These are phyloP conservation scores for Nysson spinosus DNA, from an alignment of 2,888 invertebrate species.

Conservation along the genomic window DNA sequence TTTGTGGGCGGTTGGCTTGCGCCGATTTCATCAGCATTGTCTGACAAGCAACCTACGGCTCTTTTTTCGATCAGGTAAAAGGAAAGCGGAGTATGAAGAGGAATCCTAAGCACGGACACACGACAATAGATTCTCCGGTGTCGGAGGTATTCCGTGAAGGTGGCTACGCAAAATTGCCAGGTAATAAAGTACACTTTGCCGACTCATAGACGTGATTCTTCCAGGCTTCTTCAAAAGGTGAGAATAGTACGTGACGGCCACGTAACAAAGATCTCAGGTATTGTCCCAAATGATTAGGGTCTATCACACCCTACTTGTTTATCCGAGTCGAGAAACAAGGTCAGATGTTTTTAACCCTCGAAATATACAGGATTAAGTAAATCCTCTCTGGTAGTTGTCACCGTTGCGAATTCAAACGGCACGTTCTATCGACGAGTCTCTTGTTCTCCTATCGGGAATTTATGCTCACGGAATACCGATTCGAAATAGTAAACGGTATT, in stretches of 20 bases:
- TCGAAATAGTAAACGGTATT: too few relatives aligned
- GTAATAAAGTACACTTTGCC: constrained; percentile 39
- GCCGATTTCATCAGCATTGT: constrained; percentile 48
- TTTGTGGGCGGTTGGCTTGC: constrained; percentile 36
- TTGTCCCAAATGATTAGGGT: constrained; percentile 38
- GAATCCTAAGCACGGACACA: constrained; percentile 11
- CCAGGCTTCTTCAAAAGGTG: constrained; percentile 22
- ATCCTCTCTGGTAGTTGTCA: too few relatives aligned
- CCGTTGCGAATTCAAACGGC: too few relatives aligned
- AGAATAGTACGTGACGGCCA: constrained; percentile 39
- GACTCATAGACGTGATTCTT: not conserved
- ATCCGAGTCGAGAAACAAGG: constrained; percentile 5
- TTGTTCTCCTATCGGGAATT: too few relatives aligned
- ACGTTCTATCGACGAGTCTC: too few relatives aligned
- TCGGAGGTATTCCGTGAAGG: constrained; percentile 20
- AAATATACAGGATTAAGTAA: too few relatives aligned
- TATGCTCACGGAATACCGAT: too few relatives aligned
- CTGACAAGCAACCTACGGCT: constrained; percentile 8
- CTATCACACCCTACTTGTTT: constrained; percentile 17
- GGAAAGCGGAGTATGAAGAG: constrained; percentile 30
- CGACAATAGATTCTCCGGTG: constrained; percentile 24
- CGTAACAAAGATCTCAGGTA: constrained; percentile 29
- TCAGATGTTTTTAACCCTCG: constrained; percentile 5
- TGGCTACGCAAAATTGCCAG: constrained; percentile 48
- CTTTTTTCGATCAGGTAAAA: constrained; percentile 30